Base-by-base conservation (phyloP, 2,797 vertebrate genomes). In the Dicrostonyx torquatus region DNA sequence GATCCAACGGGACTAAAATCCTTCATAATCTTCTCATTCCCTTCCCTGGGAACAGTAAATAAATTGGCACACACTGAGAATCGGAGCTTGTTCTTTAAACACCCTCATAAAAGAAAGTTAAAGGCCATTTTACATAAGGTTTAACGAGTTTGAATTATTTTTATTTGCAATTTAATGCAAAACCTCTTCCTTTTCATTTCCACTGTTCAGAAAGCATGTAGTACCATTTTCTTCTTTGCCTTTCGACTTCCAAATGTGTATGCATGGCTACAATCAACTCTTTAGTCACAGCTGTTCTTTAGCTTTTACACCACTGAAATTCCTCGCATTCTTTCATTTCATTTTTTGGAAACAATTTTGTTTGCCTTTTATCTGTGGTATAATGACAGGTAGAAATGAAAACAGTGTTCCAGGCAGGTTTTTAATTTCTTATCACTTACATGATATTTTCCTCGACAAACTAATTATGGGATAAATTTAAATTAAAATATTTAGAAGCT, bases 331-430 rank as follows among this genome's bases (percentile, higher is more conserved):
- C 37, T 55, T 82, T 82, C 45, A 31, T 48, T 79, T 55, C 58
- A 83, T 45, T 66, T 31, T 64, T 31, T 20, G 26, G 26, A 75
- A 84, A 76, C 26, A 84, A 31, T 89, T 91, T 90, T 92, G 75
- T 95, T 97, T 96, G 90, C 34, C 60, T 92, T 97, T 87, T 68
- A 87, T 92, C 37, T 94, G 37, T 89, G 64, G 92, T 89, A 95
- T 37, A 94, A 62, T 80, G 55, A 86, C 78, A 95, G 50, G 34
- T 95, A 70, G 60, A 91, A 82, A 34, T 43, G 84, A 92, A 93
- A 87, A n/a, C 43, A 82, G 9, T 80, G 88, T 94, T 96, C 34
- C 60, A 93, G 48, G 66, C 87, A 72, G 76, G 55, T 91, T 37
- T 73, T 77, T n/a, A 90, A 48, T 87, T 92, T 48, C 64, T 87